These are phyloP conservation scores for Aphidius gifuensis DNA, from an alignment of 1,140 invertebrate genomes.

Conservation along the genomic window DNA sequence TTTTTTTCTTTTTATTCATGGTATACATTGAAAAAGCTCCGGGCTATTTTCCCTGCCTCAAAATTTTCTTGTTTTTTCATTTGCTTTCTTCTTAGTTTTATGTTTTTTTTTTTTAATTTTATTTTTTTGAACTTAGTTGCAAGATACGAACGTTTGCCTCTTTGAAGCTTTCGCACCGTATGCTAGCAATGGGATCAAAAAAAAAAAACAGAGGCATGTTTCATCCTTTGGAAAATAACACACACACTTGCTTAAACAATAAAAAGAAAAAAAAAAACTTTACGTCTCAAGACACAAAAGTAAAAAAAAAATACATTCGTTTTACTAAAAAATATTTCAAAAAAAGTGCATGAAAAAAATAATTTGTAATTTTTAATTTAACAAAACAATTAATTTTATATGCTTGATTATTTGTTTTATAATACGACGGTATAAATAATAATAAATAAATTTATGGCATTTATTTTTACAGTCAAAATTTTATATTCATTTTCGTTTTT, in stretches of 20 bases:
- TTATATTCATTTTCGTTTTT: no score
- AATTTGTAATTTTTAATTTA: no score
- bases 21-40: no score
- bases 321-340: no score
- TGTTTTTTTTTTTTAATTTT: neutral
- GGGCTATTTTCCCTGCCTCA: slow-evolving; percentile 24
- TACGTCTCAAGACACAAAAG: no score
- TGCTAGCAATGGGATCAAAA: slow-evolving; percentile 16
- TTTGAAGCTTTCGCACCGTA: slow-evolving; percentile 6
- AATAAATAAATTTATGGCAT: no score
- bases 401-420: no score
- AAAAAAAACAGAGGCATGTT: slow-evolving; percentile 10
- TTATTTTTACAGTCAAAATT: no score
- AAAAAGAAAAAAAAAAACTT: neutral
- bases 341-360: no score
- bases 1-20: slow-evolving; percentile 24
- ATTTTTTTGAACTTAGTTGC: neutral
- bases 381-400: no score
- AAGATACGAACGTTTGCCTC: slow-evolving; percentile 6
- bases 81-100: neutral
- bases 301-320: no score
- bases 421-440: no score
- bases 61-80: slow-evolving; percentile 10
- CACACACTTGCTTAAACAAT: neutral
- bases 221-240: neutral